Conservation (phyloP, 2,113 vertebrate species). For the Neogobius melanostomus region DNA sequence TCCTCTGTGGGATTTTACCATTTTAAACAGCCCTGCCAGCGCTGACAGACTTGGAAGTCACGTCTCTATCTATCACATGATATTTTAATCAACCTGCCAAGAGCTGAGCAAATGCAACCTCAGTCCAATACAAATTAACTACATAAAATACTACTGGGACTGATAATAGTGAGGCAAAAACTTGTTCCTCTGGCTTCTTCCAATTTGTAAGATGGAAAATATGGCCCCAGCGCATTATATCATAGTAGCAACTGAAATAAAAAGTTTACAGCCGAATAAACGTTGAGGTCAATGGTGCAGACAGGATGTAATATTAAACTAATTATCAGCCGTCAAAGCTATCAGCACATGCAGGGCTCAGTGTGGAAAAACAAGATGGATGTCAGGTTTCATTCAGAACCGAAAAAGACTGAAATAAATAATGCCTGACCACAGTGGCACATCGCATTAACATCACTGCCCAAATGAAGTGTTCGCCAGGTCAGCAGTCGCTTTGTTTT, state of each 20-base stretch:
- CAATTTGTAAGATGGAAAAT: constrained; percentile 19
- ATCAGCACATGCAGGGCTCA: not conserved
- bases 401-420: not conserved
- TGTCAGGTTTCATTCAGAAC: not conserved
- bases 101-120: constrained; percentile 29
- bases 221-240: not conserved
- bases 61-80: constrained; percentile 26
- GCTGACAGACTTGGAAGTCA: constrained; percentile 38
- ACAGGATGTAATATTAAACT: constrained; percentile 3
- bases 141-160: constrained; percentile 13
- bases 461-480: not conserved
- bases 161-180: constrained; percentile 15
- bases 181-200: constrained; percentile 12
- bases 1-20: constrained; percentile 23
- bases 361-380: not conserved
- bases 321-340: constrained; percentile 5
- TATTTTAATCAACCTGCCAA: constrained; percentile 23
- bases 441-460: not conserved
- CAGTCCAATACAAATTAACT: constrained; percentile 30
- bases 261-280: constrained; percentile 13
- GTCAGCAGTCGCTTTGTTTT: too few species aligned
- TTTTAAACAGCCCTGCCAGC: constrained; percentile 13
- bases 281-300: not conserved
- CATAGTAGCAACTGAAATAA: constrained; percentile 4
- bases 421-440: not conserved